Base-by-base conservation (phyloP, 2,888 invertebrate genomes). In the Pyrocoelia pectoralis region DNA sequence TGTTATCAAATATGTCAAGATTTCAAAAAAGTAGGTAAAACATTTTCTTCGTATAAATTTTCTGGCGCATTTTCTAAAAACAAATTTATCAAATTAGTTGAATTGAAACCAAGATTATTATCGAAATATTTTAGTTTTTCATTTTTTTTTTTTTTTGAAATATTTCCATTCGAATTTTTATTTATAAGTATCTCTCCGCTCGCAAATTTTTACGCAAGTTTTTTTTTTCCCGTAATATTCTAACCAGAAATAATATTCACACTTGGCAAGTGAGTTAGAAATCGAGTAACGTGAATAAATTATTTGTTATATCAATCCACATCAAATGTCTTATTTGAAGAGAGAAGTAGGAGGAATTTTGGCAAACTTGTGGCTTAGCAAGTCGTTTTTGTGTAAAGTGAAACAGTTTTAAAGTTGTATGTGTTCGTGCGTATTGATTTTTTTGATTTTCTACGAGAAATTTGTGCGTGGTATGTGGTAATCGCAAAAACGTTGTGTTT, bases 41-140 rank as follows among this genome's bases (percentile, higher is more conserved):
- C 24, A 24, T 24, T 24, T 24, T 24, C 24, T n/a, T n/a, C n/a
- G n/a, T n/a, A n/a, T n/a, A n/a, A 15, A 17, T 10, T 6, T 46
- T 46, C 46, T 46, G 46, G 46, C 46, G 46, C 46, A 46, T 17
- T 17, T 46, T 18, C 15, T n/a, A 43, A 46, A 3, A 46, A 46
- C 46, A 46, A 17, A 46, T 46, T 46, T 15, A 46, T 46, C 46
- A 46, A 46, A 46, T 10, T 46, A 17, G 5, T 41, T 13, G 14
- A 41, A 41, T 41, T 13, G 12, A 41, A 13, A 41, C 41, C 14
- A 13, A 41, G 41, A 41, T 41, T 41, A 13, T 41, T 12, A 41
- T 41, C 41, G 6, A 3, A 8, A 41, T 13, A 46, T 17, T 46
- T 18, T 18, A 17, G 10, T 17, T 18, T 43, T 46, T 4, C 18